Conservation (phyloP, 2,113 vertebrate species). For the Alectura lathami region DNA sequence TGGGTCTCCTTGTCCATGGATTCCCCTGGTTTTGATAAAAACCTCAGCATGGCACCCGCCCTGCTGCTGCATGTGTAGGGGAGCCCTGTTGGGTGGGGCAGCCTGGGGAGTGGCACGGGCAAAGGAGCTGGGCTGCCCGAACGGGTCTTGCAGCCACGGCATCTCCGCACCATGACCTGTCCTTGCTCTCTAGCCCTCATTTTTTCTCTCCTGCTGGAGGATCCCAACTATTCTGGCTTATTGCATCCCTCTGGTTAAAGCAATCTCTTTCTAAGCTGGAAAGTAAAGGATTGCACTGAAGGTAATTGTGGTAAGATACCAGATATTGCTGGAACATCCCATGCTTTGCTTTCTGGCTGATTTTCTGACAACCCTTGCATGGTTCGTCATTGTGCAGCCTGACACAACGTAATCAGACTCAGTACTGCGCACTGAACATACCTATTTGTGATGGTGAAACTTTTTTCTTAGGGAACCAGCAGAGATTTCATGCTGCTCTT, state of each 20-base stretch:
- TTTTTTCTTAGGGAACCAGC: neutral
- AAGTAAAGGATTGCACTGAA: neutral
- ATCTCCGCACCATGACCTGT: too few relatives aligned
- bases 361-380: neutral
- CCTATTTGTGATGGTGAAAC: neutral
- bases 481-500: neutral
- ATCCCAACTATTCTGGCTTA: neutral
- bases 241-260: neutral
- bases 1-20: neutral
- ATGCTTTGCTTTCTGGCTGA: neutral
- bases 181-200: neutral
- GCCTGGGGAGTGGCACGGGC: neutral
- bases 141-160: neutral
- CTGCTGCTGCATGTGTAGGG: neutral
- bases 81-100: neutral
- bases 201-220: neutral
- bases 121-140: neutral
- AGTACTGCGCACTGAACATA: neutral
- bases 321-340: neutral
- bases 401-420: neutral
- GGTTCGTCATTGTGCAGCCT: neutral
- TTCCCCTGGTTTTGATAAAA: neutral
- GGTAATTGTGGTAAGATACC: neutral
- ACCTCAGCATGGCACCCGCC: neutral
- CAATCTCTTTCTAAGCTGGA: neutral